Evolutionary conservation across 2,113 vertebrate genomes (phyloP), one percentile per base, ranked within the genome.

Genomic region (Spea bombifrons): DNA sequence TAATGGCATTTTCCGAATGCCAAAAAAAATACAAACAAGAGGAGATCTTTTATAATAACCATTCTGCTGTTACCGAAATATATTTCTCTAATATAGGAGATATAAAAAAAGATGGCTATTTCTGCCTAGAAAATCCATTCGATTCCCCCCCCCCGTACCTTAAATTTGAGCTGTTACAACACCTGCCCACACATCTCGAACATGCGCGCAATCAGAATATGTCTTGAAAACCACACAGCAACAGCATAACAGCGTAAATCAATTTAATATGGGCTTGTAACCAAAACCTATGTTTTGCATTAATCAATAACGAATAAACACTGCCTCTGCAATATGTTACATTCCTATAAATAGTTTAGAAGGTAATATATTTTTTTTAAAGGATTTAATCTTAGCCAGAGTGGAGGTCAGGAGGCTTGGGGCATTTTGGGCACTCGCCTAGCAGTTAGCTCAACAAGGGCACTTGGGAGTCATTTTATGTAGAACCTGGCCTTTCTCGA

Each of bases 31-130:
- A 63, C 44, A 15, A 71, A 66, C 55, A 45, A 49, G 44, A 78
- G 57, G 76, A 63, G 75, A 55, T 30, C 67, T 46, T 71, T 52
- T 71, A 64, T 66, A 78, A 78, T 66, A 76, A 76, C 75, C 48
- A 50, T 52, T 66, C 48, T 5, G 59, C 13, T 17, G 47, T 78
- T 30, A 78, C 30, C 71, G 61, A 55, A 64, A 44, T 53, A 52
- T 10, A 6, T 16, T 13, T 71, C 49, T 47, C 50, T 49, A 72
- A 55, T 17, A 63, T 61, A 59, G 48, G n/a, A 43, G 52, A 63
- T 16, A 12, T 70, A 63, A 63, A 46, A 67, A 59, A n/a, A 30
- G n/a, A 46, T 15, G 47, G 45, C 8, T 47, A 65, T 44, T 72
- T 65, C 12, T 46, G 46, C 46, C 55, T 15, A 13, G 13, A 8